Evolutionary conservation across 2,888 invertebrate species (phyloP).

Genomic region (Apocheima hispidaria): DNA sequence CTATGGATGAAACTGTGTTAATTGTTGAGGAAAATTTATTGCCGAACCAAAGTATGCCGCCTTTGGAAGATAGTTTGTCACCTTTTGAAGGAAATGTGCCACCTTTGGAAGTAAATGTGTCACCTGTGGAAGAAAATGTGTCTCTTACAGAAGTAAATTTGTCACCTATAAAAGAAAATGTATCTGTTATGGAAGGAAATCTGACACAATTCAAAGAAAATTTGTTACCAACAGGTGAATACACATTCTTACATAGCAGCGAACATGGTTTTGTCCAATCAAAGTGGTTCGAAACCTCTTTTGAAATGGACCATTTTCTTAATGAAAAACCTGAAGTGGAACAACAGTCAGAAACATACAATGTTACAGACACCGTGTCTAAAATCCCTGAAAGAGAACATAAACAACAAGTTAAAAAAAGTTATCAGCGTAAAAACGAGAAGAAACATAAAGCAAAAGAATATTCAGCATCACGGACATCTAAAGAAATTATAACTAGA

Average conservation of each 20-base stretch:
- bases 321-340: background rate
- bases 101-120: too few relatives aligned
- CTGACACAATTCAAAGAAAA: background rate
- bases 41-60: background rate
- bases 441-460: background rate
- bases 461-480: background rate
- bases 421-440: background rate
- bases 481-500: background rate
- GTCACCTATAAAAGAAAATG: background rate
- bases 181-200: background rate
- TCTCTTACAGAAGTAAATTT: background rate
- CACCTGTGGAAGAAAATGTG: background rate
- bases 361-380: background rate
- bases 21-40: background rate
- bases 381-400: background rate
- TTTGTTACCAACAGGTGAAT: too few relatives aligned
- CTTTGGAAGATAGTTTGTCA: background rate
- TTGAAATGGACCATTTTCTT: background rate
- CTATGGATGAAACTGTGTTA: background rate
- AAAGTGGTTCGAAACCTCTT: slow-evolving; percentile 7
- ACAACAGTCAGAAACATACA: background rate
- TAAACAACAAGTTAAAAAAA: background rate
- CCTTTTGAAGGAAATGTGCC: background rate
- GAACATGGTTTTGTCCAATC: background rate
- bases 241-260: background rate